Evolutionary conservation across 2,113 vertebrate species (phyloP), one percentile per base, ranked within the genome.

Genomic region (Chroicocephalus ridibundus): DNA sequence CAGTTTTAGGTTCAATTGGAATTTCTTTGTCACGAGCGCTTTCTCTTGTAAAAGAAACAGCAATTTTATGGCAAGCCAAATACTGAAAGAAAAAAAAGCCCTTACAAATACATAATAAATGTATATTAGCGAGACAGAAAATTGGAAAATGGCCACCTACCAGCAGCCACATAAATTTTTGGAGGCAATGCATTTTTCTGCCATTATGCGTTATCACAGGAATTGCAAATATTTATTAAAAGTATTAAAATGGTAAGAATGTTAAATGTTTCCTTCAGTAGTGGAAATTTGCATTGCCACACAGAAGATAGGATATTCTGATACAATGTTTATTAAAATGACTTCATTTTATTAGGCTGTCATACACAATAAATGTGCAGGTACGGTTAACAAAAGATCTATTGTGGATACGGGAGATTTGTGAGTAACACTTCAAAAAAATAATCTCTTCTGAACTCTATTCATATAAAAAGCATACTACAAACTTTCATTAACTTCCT

Each of bases 161-260:
- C 98, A 98, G 96, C 96, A 97, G 96, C 89, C 96, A 98, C 97
- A 98, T 98, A 98, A 98, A 98, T 98, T 98, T 98, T 97, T 94
- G 94, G 96, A 98, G 95, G 94, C 95, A 95, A 97, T 96, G 97
- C 90, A 97, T 98, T 98, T 96, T 98, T 98, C 97, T 97, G 95
- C 97, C 97, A 90, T 93, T 97, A 98, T 97, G 92, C 91, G 80
- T 98, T 98, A 98, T 98, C 97, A 97, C 96, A 98, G 96, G 97
- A 97, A 98, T 97, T 98, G 97, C 97, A 98, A 98, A 98, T 98
- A 98, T 98, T 98, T 98, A 98, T 98, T 98, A 98, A 98, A 98
- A 98, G 96, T 97, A 98, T 98, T 98, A 98, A 98, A 98, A 98
- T 98, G 94, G 96, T 97, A 92, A 98, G 96, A 98, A 98, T 98